Conservation (phyloP, 2,113 vertebrate genomes). For the Cyanoramphus novaezelandiae region DNA sequence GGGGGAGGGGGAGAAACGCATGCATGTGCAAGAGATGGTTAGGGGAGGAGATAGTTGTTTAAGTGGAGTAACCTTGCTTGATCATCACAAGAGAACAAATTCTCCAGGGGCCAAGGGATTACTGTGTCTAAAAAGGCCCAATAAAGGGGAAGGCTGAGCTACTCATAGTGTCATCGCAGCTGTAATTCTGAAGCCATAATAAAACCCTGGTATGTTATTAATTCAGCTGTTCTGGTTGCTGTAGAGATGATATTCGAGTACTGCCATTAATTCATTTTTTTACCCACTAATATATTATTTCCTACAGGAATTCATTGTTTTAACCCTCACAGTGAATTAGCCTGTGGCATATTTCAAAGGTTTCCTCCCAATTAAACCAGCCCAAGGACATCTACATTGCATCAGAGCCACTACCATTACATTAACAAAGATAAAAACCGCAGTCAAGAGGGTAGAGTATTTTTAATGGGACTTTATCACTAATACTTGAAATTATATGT, state of each 20-base stretch:
- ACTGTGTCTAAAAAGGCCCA: constrained; percentile 2
- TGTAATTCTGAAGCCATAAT: constrained; percentile 73
- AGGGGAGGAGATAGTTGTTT: not conserved
- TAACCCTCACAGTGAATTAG: constrained; percentile 68
- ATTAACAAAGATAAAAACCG: constrained; percentile 47
- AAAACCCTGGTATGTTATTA: constrained; percentile 70
- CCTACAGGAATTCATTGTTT: constrained; percentile 73
- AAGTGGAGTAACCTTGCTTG: constrained; percentile 53
- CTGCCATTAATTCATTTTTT: constrained; percentile 76
- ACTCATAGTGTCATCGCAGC: constrained; percentile 48
- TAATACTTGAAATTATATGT: not conserved
- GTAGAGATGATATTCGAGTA: constrained; percentile 62
- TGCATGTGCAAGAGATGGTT: not conserved
- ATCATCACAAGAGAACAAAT: not conserved
- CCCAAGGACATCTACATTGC: constrained; percentile 60
- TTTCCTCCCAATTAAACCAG: constrained; percentile 71
- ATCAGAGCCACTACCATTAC: constrained; percentile 19
- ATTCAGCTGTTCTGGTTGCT: constrained; percentile 71
- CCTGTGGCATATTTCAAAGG: constrained; percentile 71
- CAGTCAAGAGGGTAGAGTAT: constrained; percentile 28
- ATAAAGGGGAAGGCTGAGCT: constrained; percentile 49
- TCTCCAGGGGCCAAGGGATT: constrained; percentile 25
- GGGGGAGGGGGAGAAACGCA: not conserved
- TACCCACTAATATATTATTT: constrained; percentile 71
- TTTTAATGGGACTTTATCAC: constrained; percentile 51